Conservation (phyloP, 2,797 vertebrate species). For the Dendrocincla fuliginosa region DNA sequence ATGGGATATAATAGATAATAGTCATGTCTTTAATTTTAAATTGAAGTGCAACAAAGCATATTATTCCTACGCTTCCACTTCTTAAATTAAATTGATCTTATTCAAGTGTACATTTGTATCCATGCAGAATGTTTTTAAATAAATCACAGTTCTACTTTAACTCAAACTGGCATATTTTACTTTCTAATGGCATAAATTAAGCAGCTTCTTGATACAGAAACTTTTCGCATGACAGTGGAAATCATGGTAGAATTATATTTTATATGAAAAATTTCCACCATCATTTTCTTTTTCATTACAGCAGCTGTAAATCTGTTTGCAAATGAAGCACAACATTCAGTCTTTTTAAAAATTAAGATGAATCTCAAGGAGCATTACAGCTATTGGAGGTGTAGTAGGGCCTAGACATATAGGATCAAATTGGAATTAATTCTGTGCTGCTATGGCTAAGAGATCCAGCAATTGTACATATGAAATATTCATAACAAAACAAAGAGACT, state of each 20-base stretch:
- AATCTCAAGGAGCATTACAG: neutral
- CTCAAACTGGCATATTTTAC: neutral
- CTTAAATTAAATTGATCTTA: constrained; percentile 71
- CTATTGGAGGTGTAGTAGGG: neutral
- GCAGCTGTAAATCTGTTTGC: constrained; percentile 11
- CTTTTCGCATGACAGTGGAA: neutral
- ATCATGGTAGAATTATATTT: neutral
- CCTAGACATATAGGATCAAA: neutral
- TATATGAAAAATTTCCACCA: neutral
- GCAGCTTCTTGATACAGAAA: neutral
- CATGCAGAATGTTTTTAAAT: neutral
- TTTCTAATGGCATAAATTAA: constrained; percentile 8
- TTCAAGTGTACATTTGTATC: constrained; percentile 38
- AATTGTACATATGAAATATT: neutral
- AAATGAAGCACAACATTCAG: neutral
- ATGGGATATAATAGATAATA: constrained; percentile 76
- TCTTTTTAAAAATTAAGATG: neutral
- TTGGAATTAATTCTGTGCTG: neutral
- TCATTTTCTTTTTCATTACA: constrained; percentile 3
- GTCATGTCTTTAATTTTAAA: constrained; percentile 76
- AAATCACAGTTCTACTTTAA: neutral
- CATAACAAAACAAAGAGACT: neutral
- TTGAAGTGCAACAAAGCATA: constrained; percentile 79
- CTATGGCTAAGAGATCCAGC: neutral
- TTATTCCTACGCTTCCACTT: constrained; percentile 52